Evolutionary conservation across 2,797 vertebrate species (phyloP), one percentile per base, ranked within the genome.

Genomic region (Perodicticus potto): DNA sequence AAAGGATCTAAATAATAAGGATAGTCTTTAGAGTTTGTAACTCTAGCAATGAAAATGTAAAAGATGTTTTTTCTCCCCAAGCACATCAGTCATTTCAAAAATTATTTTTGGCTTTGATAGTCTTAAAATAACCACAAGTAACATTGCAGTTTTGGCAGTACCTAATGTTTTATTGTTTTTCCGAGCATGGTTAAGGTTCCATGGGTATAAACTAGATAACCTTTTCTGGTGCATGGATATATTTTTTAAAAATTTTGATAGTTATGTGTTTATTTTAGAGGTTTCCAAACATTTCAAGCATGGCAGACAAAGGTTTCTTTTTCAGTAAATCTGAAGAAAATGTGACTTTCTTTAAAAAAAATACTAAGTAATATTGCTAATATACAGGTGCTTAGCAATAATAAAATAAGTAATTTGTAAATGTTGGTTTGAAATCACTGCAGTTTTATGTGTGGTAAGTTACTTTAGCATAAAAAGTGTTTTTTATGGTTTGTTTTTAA

Each of bases 301-400:
- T 74, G 34, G 32, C 43, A 67, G 32, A 63, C 14, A 55, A 10
- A 57, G 32, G 34, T 90, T 95, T 91, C 23, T 59, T 93, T 93
- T 95, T 91, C 12, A 96, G 25, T 88, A 91, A 76, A 86, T 89
- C 6, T 72, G 34, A 95, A 81, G 63, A 76, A 96, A 85, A 67
- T 85, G 1, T 76, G 29, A 69, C 84, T 91, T 4, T 29, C 17
- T 65, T 92, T 86, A 90, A 88, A 80, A 29, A 17, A 45, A 45
- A 53, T 91, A 59, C 77, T 87, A 82, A 70, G 29, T 87, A 40
- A 70, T 83, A 76, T 65, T 90, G 78, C 43, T 88, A 81, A 67
- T 74, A 65, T 74, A 85, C 17, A 90, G 78, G 19, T 86, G 32
- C 25, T 86, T 89, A 55, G 7, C 1, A 91, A 69, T 90, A 94